Evolutionary conservation across 2,888 invertebrate genomes (phyloP), one percentile per base, ranked within the genome.

Genomic region (Nesidiocoris tenuis): DNA sequence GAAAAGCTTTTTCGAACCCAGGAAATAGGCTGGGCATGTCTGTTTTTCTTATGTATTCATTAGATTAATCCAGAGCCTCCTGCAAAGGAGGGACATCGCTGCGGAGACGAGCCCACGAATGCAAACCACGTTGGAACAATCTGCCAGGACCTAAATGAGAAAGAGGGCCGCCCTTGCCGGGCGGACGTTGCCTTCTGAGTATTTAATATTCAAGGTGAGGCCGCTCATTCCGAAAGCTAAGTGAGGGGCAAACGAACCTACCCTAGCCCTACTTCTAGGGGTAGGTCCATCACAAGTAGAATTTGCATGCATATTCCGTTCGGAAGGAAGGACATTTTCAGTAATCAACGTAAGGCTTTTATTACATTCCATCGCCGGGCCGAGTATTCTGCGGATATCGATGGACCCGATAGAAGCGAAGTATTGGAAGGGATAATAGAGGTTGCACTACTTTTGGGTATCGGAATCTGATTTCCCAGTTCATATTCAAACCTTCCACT

Each of bases 61-160:
- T 7, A 39, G 39, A 12, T 7, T 39, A 7, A 39, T 39, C 39
- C 39, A 7, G 39, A 12, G 39, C 12, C 5, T 39, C 39, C 39
- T 39, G 39, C 3, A 12, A 7, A 12, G 39, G 39, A 3, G 39
- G 39, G 12, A 39, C 39, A 39, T 39, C 39, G 39, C 12, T 12
- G 12, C 39, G 12, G 39, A 39, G 39, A 39, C 39, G 39, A n/a
- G n/a, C n/a, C n/a, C n/a, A n/a, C n/a, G 67, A 67, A 67, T 67
- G 67, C 67, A n/a, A 67, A 55, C 67, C 67, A 67, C 67, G 67
- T 67, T 55, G 67, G 21, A 67, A 56, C 67, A 67, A 67, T 67
- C 67, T 67, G 67, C 67, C 67, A 1, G 54, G 67, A 56, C 54
- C 67, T 67, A 67, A 67, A 67, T 67, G 67, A 67, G 67, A 55